A percentile compares a stretch with the other conserved stretches of the same genome.
These are phyloP conservation scores for Verasper variegatus DNA, from an alignment of 2,113 vertebrate species.

Conservation along the genomic window DNA sequence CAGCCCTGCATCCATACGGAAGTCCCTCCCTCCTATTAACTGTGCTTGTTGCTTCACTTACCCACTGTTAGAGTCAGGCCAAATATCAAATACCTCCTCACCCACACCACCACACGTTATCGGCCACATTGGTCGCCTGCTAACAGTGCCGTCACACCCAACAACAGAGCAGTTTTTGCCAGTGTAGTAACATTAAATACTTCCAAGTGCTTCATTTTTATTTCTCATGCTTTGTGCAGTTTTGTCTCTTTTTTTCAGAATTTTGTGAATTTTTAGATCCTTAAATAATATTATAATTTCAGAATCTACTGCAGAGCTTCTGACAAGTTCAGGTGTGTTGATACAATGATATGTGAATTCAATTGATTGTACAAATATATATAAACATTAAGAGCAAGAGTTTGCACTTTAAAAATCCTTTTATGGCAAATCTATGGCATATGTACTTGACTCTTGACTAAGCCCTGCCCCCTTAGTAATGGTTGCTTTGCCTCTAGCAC, in stretches of 20 bases:
- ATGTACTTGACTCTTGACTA: constrained; percentile 2
- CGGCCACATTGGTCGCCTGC: constrained; percentile 74
- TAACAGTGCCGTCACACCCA: constrained; percentile 40
- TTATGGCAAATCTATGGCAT: not conserved
- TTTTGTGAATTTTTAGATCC: constrained; percentile 14
- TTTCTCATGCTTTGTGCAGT: constrained; percentile 33
- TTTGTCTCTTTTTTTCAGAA: constrained; percentile 20
- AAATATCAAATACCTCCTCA: constrained; percentile 26
- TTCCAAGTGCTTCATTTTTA: constrained; percentile 49
- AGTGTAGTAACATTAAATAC: constrained; percentile 21
- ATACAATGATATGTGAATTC: not conserved
- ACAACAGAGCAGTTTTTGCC: constrained; percentile 28
- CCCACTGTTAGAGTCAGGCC: constrained; percentile 56
- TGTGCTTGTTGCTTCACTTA: constrained; percentile 60
- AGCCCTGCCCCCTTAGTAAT: not conserved
- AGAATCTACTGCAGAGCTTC: not conserved
- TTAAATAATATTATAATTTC: not conserved
- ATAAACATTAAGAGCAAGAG: constrained; percentile 1
- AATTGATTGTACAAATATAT: not conserved
- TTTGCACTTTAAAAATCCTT: not conserved
- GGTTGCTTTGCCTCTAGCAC: no score
- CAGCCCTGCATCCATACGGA: constrained; percentile 48
- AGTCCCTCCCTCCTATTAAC: constrained; percentile 66
- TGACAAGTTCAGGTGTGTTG: not conserved
- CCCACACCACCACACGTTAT: constrained; percentile 42